These are phyloP conservation scores for Apodemus sylvaticus DNA, from an alignment of 2,113 vertebrate genomes.

Conservation along the genomic window DNA sequence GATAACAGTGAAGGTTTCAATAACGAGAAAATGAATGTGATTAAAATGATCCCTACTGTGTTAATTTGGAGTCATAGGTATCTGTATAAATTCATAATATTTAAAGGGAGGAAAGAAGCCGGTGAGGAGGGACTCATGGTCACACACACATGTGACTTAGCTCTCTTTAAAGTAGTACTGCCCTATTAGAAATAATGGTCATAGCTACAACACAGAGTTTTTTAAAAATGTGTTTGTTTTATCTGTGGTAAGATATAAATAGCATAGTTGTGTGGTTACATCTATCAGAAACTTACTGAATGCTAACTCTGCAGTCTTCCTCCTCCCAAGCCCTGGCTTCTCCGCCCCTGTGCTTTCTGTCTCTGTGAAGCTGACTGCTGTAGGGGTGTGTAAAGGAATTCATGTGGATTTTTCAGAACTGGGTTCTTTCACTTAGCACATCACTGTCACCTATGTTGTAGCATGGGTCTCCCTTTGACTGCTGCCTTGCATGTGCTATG, in stretches of 20 bases:
- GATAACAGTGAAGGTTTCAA: background rate
- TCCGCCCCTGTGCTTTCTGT: background rate
- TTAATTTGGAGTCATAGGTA: constrained; percentile 35
- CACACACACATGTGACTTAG: background rate
- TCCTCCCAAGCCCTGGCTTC: too few species aligned
- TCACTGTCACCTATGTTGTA: background rate
- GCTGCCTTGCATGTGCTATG: background rate
- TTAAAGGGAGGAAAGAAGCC: background rate
- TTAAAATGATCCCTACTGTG: background rate
- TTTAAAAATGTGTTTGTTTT: background rate
- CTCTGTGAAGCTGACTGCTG: background rate
- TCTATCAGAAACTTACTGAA: background rate
- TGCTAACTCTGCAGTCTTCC: background rate
- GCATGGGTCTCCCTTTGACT: background rate
- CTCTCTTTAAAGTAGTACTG: background rate
- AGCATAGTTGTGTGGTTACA: rapidly evolving
- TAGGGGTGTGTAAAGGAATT: background rate
- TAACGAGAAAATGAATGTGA: background rate
- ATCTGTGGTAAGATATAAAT: background rate
- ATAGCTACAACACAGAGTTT: background rate
- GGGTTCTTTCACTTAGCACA: background rate
- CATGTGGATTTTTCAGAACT: background rate
- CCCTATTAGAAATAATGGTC: background rate
- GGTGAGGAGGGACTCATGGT: background rate
- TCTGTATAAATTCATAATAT: background rate